Base-by-base conservation (phyloP, 1,140 invertebrate genomes). In the Orius insidiosus region DNA sequence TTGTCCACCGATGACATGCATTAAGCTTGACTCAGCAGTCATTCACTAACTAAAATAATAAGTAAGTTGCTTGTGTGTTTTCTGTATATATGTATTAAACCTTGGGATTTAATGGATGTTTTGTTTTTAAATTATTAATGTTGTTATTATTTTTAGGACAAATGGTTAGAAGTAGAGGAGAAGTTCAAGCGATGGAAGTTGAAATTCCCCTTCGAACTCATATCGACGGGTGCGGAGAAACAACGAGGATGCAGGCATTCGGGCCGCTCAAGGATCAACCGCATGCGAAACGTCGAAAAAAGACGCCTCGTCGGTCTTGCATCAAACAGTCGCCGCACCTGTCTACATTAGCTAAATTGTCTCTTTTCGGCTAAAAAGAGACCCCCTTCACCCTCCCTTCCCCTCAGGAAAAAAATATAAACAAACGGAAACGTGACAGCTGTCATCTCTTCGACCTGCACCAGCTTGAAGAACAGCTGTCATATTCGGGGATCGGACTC, bases 1-100 rank as follows among this genome's bases (percentile, higher is more conserved):
- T 42, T 46, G 31, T 36, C 10, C 45, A 40, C 24, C 49, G 49
- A 50, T 50, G 49, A 50, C 49, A 50, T 36, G 49, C 43, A 40
- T 33, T 46, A 38, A 37, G 11, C 43, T 36, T 36, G 44, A 36
- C 45, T 19, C 49, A 50, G 19, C 49, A 46, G 45, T 41, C 45
- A 49, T 49, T 49, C 47, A 37, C 42, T 45, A 45, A 50, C 45
- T 46, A 45, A 24, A 47, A 13, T 40, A 9, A 15, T 50, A 42
- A 41, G 49, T 50, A 50, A 50, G 49, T 50, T 34, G 11, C 10
- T 8, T 13, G 19, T 15, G 3, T 19, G 24, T 24, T 3, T n/a
- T 24, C 3, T 24, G 24, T 36, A 15, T 11, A 36, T 36, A 4
- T 36, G n/a, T 11, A 5, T 36, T 36, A 36, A 36, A 36, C 35